These are phyloP conservation scores for Bacillus rossius DNA, from an alignment of 1,140 invertebrate genomes.

Conservation along the genomic window DNA sequence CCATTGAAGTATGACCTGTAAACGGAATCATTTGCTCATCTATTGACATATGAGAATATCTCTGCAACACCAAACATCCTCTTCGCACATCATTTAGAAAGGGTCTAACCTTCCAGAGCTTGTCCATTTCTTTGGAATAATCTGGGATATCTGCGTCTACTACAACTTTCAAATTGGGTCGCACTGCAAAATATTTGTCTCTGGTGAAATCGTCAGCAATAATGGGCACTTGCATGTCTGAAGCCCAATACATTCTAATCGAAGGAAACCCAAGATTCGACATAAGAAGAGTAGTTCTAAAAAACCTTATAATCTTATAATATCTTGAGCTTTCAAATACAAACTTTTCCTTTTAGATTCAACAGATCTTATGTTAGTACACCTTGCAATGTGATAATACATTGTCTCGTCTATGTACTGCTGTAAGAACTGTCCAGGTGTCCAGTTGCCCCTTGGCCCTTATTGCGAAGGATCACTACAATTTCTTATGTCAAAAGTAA, in stretches of 20 bases:
- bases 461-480: no score
- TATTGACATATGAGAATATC: constrained; percentile 12
- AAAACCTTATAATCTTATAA: no score
- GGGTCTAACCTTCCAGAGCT: constrained; percentile 22
- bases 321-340: no score
- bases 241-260: constrained; percentile 9
- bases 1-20: constrained; percentile 13
- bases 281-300: no score
- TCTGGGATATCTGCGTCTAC: constrained; percentile 3
- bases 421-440: no score
- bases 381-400: no score
- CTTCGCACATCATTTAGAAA: constrained; percentile 16
- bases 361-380: no score
- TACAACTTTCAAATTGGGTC: constrained; percentile 3
- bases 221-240: neutral
- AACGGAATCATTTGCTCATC: constrained; percentile 27
- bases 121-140: constrained; percentile 10
- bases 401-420: no score
- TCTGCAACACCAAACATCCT: constrained; percentile 10
- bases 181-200: constrained; percentile 11
- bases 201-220: constrained; percentile 2
- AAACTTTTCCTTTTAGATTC: no score
- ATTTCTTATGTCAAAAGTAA: no score
- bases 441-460: no score
- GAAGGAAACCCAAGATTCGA: neutral